Evolutionary conservation across 2,797 vertebrate genomes (phyloP).

Genomic region (Moxostoma hubbsi): DNA sequence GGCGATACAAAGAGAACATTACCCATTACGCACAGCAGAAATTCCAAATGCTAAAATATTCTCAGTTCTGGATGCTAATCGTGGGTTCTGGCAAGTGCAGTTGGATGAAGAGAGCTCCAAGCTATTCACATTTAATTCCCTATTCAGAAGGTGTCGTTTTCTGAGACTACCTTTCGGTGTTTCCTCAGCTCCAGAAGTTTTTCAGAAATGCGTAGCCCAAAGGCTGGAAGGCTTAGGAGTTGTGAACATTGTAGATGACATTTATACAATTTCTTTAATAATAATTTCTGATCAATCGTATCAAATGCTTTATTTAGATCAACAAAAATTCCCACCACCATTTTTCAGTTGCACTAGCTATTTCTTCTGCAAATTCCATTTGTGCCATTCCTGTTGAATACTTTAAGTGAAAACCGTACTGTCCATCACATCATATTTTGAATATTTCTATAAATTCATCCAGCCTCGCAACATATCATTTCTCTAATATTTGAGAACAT

Average conservation of each 20-base stretch:
- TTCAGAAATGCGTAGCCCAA: conserved; percentile 43
- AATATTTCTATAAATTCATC: too few species aligned
- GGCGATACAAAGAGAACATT: conserved; percentile 43
- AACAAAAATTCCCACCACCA: too few species aligned
- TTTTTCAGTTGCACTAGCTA: too few species aligned
- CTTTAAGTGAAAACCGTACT: too few species aligned
- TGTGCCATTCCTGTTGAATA: too few species aligned
- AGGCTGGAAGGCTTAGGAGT: conserved; percentile 20
- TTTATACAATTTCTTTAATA: background rate
- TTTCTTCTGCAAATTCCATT: too few species aligned
- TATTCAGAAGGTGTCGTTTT: conserved; percentile 9
- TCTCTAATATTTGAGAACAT: too few species aligned
- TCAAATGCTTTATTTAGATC: too few species aligned
- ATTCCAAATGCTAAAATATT: conserved; percentile 43
- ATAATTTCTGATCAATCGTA: too few species aligned
- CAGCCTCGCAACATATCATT: too few species aligned
- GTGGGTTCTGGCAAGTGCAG: conserved; percentile 47
- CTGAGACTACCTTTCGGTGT: conserved; percentile 34
- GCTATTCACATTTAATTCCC: conserved; percentile 43
- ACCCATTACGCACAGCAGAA: conserved; percentile 19
- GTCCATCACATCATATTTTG: too few species aligned
- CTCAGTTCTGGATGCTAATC: conserved; percentile 38
- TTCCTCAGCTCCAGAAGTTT: conserved; percentile 27
- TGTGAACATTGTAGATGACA: conserved; percentile 44
- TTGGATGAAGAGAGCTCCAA: conserved; percentile 41